Conservation (phyloP, 2,888 invertebrate genomes). For the Drosophila tripunctata region DNA sequence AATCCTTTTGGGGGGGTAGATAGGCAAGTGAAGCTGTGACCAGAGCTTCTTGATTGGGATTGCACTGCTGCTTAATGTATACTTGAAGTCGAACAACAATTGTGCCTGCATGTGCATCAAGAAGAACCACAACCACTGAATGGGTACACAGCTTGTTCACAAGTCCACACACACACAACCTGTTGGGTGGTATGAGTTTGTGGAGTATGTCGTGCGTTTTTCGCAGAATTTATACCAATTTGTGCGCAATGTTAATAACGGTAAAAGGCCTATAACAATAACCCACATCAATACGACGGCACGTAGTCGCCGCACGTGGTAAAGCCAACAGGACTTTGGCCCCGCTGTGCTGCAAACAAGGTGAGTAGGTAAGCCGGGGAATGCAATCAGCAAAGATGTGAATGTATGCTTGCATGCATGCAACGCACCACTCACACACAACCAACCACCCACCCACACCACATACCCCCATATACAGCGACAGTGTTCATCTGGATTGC, state of each 20-base stretch:
- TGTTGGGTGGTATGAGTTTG: slow-evolving; percentile 24
- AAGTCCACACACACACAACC: slow-evolving; percentile 47
- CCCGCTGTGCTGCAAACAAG: slow-evolving; percentile 78
- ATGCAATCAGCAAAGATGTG: slow-evolving; percentile 75
- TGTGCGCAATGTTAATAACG: slow-evolving; percentile 74
- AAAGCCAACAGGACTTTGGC: slow-evolving; percentile 42
- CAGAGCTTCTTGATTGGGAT: slow-evolving; percentile 24
- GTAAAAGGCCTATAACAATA: slow-evolving; percentile 77
- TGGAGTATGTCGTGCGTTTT: slow-evolving; percentile 56
- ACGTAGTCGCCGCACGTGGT: slow-evolving; percentile 74
- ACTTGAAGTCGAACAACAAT: slow-evolving; percentile 34
- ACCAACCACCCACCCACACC: slow-evolving; percentile 11
- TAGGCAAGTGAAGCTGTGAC: slow-evolving; percentile 38
- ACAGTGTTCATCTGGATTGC: slow-evolving; percentile 17
- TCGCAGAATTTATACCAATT: slow-evolving; percentile 77
- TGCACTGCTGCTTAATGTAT: slow-evolving; percentile 36
- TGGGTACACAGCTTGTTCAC: slow-evolving; percentile 19
- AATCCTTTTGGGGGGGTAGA: slow-evolving; percentile 7
- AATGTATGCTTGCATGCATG: slow-evolving; percentile 22
- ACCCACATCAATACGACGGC: slow-evolving; percentile 76
- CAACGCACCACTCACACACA: slow-evolving; percentile 29
- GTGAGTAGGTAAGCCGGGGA: slow-evolving; percentile 71
- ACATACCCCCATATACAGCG: neutral
- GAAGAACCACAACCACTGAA: slow-evolving; percentile 29
- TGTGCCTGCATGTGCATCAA: slow-evolving; percentile 33